phyloP scores from a whole-genome alignment of 2,113 vertebrate species.

The Lophura nycthemera region DNA sequence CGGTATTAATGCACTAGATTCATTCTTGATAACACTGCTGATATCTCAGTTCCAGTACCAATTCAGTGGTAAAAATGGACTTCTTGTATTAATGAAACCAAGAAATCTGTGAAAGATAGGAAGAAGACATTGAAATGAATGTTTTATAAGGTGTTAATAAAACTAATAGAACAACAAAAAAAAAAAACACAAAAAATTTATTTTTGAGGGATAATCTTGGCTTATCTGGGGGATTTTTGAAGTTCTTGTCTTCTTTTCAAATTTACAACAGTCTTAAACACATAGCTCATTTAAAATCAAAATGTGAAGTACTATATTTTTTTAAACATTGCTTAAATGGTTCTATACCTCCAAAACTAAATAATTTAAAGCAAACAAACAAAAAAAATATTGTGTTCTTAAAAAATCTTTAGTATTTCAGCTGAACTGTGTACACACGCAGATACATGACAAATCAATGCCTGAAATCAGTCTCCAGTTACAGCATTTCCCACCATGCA shows the following conservation, averaged over 20 bases:
- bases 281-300: background rate
- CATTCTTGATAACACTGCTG: background rate
- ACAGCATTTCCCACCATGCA: background rate
- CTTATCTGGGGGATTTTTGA: background rate
- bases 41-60: background rate
- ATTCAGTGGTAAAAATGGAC: background rate
- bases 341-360: background rate
- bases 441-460: background rate
- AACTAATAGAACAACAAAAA: background rate
- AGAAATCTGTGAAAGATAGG: rapidly evolving
- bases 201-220: background rate
- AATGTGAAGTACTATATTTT: background rate
- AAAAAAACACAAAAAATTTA: background rate
- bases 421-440: background rate
- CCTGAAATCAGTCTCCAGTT: background rate
- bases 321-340: background rate
- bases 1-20: background rate
- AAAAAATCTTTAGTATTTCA: background rate
- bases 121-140: background rate
- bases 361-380: background rate
- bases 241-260: background rate
- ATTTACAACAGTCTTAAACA: background rate
- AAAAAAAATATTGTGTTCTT: background rate
- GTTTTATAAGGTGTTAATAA: background rate
- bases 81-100: background rate